Percentiles rank a stretch among this genome's conserved stretches.
These are phyloP conservation scores for Diceros bicornis DNA, from an alignment of 2,797 vertebrate genomes.

Conservation along the genomic window DNA sequence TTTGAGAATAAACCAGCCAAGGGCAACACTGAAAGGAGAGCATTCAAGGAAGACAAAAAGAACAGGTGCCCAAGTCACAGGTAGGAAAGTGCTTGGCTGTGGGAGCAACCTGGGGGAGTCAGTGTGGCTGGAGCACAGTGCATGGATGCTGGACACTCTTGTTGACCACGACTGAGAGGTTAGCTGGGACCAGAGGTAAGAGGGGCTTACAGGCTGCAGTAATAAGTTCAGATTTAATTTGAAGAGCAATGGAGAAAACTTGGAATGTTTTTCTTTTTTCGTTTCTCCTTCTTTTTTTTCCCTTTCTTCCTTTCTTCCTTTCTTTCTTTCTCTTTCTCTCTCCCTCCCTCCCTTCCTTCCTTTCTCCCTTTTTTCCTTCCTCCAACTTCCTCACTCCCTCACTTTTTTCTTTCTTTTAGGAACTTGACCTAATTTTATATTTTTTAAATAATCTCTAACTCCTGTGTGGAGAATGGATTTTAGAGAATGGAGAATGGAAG, in stretches of 20 bases:
- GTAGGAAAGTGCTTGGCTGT: not conserved
- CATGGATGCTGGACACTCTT: not conserved
- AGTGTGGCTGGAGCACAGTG: not conserved
- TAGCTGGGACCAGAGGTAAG: not conserved
- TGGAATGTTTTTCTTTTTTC: not conserved
- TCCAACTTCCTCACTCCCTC: fast-evolving
- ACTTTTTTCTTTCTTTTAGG: not conserved
- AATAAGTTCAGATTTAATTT: not conserved
- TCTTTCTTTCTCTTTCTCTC: too few species aligned
- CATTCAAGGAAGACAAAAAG: not conserved
- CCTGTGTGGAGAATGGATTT: not conserved
- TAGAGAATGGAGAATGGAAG: not conserved
- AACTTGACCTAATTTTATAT: not conserved
- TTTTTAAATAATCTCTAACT: not conserved
- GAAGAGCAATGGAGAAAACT: not conserved
- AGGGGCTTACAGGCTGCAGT: not conserved
- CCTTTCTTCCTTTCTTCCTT: fast-evolving
- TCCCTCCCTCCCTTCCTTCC: fast-evolving
- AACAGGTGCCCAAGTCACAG: not conserved
- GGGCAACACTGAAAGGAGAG: not conserved
- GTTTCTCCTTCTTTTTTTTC: fast-evolving
- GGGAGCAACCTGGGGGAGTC: too few species aligned
- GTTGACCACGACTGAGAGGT: too few species aligned
- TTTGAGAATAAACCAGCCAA: not conserved
- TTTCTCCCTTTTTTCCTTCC: fast-evolving